These are phyloP conservation scores for Callocephalon fimbriatum DNA, from an alignment of 2,113 vertebrate genomes.

Conservation along the genomic window DNA sequence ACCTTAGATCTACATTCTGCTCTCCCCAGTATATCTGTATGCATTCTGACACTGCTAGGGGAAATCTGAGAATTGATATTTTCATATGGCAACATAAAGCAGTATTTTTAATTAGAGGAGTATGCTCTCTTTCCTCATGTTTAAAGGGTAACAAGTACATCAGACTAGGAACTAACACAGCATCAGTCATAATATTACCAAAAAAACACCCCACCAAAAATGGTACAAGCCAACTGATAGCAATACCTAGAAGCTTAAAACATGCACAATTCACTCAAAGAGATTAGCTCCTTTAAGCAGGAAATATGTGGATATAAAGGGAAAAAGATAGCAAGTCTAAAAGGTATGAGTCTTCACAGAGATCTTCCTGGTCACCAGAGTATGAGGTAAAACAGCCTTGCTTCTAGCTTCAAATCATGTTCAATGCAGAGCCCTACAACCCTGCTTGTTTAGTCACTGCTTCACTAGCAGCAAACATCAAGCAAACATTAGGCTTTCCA, in stretches of 20 bases:
- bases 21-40: neutral
- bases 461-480: neutral
- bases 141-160: neutral
- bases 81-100: neutral
- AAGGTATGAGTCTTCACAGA: neutral
- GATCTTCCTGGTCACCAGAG: neutral
- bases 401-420: neutral
- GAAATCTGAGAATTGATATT: neutral
- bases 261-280: neutral
- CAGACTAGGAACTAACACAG: neutral
- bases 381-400: accelerated
- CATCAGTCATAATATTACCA: neutral
- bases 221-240: neutral
- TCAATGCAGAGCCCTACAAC: neutral
- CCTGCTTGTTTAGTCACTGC: neutral
- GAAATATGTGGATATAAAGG: neutral
- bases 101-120: neutral
- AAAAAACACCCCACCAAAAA: neutral
- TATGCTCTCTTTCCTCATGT: neutral
- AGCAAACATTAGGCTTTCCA: neutral
- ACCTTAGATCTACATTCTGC: neutral
- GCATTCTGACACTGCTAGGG: neutral
- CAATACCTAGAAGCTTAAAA: neutral
- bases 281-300: neutral
- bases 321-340: neutral